These are phyloP conservation scores for Cryptocephalus moraei DNA, from an alignment of 2,888 invertebrate species.

Conservation along the genomic window DNA sequence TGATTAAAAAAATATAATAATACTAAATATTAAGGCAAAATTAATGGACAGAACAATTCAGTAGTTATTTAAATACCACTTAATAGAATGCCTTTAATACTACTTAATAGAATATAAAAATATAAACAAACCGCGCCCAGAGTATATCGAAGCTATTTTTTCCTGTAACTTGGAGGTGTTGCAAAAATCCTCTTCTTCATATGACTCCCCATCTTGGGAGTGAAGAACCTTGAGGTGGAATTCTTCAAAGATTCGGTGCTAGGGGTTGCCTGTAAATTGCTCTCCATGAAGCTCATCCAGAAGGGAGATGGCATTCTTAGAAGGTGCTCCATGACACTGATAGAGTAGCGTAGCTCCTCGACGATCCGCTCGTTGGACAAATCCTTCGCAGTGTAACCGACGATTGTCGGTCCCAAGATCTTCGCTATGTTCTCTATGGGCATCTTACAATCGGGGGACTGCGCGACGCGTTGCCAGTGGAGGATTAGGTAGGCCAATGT, in stretches of 20 bases:
- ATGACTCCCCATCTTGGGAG: background rate
- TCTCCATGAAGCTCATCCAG: slow-evolving; percentile 62
- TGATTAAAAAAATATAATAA: background rate
- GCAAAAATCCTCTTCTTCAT: background rate
- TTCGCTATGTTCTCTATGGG: slow-evolving; percentile 77
- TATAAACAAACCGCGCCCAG: no score
- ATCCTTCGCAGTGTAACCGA: slow-evolving; percentile 75
- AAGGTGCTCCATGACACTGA: slow-evolving; percentile 46
- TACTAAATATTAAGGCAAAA: background rate
- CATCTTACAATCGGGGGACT: slow-evolving; percentile 83
- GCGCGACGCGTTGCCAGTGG: slow-evolving; percentile 78
- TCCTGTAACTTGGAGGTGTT: background rate
- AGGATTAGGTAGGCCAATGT: slow-evolving; percentile 86
- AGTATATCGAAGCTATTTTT: no score
- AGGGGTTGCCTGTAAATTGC: slow-evolving; percentile 36
- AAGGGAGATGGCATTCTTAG: slow-evolving; percentile 62
- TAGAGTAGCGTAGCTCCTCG: slow-evolving; percentile 51
- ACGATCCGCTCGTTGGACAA: slow-evolving; percentile 63
- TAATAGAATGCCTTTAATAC: no score
- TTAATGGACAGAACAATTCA: no score
- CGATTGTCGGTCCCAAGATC: slow-evolving; percentile 88
- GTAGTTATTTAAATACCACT: no score
- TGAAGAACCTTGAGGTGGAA: background rate
- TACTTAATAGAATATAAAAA: no score
- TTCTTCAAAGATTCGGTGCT: slow-evolving; percentile 27